Evolutionary conservation across 2,888 invertebrate species (phyloP), one percentile per base, ranked within the genome.

Genomic region (Lithophane leautieri): DNA sequence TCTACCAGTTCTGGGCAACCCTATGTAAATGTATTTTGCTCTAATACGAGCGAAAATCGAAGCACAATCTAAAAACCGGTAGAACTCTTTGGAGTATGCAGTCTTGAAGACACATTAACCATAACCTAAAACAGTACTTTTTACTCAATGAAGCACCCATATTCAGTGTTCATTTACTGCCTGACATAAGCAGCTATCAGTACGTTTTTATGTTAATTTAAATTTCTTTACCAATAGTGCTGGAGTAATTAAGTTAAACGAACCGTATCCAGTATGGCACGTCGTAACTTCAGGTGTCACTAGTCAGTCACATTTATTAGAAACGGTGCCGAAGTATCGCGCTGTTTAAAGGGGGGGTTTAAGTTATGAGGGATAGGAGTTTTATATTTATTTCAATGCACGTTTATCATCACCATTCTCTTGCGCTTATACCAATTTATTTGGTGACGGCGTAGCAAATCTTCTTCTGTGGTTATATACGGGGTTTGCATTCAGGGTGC

Each of bases 261-360:
- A 86, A 69, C 72, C 70, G 74, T 76, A 78, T 84, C 81, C 58
- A 84, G 87, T 85, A 88, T 81, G 88, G 87, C 74, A 85, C 73
- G 85, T 81, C 86, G 84, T 81, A 66, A 76, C 81, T 71, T 84
- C 85, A 86, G 78, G 79, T 82, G 81, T 83, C 83, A 71, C 61
- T 58, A 65, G 71, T 78, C 77, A 76, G 74, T 84, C 81, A 81
- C 89, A 87, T 92, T 92, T 90, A 92, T 92, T 92, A 92, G 85
- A 90, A 88, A 88, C 82, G 70, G 76, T 78, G 78, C 82, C 78
- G 68, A 84, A 80, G 79, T 84, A 82, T 80, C 78, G 76, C 73
- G 76, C 60, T 70, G 70, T 65, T 85, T 79, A 52, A 69, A 44
- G n/a, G 16, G 9, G 9, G 58, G 79, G 69, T 67, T 7, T 71